A percentile compares a stretch with the other conserved stretches of the same genome.
These are phyloP conservation scores for Zaprionus nigranus DNA, from an alignment of 1,140 invertebrate species.

Conservation along the genomic window DNA sequence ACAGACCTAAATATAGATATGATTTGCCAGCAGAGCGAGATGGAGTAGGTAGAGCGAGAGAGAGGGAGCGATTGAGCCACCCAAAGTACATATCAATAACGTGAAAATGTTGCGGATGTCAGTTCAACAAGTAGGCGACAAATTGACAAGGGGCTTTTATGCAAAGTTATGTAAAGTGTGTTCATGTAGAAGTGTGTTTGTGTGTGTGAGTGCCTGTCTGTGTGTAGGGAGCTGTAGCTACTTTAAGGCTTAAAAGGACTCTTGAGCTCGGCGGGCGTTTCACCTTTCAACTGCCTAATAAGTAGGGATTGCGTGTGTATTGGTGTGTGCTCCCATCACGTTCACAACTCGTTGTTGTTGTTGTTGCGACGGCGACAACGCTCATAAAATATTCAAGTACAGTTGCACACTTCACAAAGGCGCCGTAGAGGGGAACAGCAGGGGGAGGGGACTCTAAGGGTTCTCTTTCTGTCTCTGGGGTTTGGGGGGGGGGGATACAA, in stretches of 20 bases:
- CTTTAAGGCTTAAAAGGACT: conserved; percentile 28
- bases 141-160: conserved; percentile 42
- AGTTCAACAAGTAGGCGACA: conserved; percentile 55
- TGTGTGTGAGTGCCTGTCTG: neutral
- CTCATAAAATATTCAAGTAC: conserved; percentile 79
- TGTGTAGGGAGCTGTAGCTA: conserved; percentile 11
- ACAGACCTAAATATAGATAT: conserved; percentile 51
- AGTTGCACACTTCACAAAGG: conserved; percentile 69
- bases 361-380: conserved; percentile 49
- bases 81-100: conserved; percentile 38
- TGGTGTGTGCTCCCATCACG: conserved; percentile 30
- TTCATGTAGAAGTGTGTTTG: neutral
- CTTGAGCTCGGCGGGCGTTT: conserved; percentile 22
- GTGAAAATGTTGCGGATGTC: conserved; percentile 37
- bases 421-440: neutral
- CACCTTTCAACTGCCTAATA: conserved; percentile 57
- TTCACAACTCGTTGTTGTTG: conserved; percentile 40
- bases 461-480: neutral
- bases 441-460: conserved; percentile 13
- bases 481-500: conserved; percentile 5
- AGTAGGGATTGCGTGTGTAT: conserved; percentile 3
- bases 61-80: no score
- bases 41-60: no score
- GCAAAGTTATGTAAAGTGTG: conserved; percentile 41
- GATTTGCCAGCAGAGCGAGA: neutral